These are phyloP conservation scores for Danio jaintianensis DNA, from an alignment of 2,797 vertebrate genomes.

Conservation along the genomic window DNA sequence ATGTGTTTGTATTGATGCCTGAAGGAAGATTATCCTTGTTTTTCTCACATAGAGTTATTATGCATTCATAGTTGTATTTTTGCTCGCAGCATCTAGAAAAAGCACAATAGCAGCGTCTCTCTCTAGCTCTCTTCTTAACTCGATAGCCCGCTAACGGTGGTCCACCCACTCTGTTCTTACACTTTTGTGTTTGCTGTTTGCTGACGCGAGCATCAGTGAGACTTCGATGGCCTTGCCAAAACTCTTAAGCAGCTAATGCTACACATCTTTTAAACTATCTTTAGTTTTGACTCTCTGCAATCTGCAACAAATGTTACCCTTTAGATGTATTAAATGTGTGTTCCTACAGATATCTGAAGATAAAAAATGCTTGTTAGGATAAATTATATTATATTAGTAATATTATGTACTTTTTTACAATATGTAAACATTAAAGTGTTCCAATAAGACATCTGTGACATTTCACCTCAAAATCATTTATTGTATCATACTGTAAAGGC, in stretches of 20 bases:
- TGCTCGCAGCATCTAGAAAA: constrained; percentile 59
- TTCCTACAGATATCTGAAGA: too few relatives aligned
- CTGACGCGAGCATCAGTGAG: constrained; percentile 19
- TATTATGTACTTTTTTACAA: too few relatives aligned
- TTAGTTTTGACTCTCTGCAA: constrained; percentile 17
- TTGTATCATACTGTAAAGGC: too few relatives aligned
- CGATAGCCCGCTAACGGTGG: constrained; percentile 11
- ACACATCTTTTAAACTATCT: constrained; percentile 36
- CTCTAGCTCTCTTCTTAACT: constrained; percentile 16
- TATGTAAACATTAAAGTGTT: too few relatives aligned
- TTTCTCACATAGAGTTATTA: constrained; percentile 56
- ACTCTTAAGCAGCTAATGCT: constrained; percentile 24
- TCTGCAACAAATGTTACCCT: constrained; percentile 27
- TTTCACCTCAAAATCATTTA: too few relatives aligned
- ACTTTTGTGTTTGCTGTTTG: constrained; percentile 43
- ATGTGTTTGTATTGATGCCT: constrained; percentile 62
- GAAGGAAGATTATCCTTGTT: constrained; percentile 52
- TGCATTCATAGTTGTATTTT: constrained; percentile 60
- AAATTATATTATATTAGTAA: too few relatives aligned
- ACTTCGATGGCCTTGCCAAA: constrained; percentile 36
- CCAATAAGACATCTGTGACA: too few relatives aligned
- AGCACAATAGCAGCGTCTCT: constrained; percentile 46
- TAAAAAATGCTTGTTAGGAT: too few relatives aligned
- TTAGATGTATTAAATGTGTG: constrained; percentile 13
- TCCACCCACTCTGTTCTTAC: constrained; percentile 55